phyloP scores from a whole-genome alignment of 2,113 vertebrate genomes.

The Todiramphus saurophagus region DNA sequence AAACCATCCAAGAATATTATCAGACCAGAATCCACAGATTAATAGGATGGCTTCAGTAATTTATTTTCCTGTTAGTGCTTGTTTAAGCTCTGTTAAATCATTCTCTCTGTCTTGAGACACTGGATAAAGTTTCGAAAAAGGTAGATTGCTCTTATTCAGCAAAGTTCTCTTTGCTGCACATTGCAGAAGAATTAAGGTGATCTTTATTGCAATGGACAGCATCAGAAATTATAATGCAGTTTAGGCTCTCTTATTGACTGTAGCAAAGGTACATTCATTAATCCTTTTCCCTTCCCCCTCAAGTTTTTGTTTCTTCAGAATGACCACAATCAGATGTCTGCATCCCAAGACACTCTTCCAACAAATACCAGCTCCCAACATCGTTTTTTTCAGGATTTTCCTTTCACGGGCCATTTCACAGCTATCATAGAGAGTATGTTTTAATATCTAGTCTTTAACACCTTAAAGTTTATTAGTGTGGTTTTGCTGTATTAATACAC shows the following conservation, averaged over 20 bases:
- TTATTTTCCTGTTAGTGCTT: neutral
- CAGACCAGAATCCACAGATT: neutral
- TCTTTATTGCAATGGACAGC: neutral
- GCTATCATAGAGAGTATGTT: neutral
- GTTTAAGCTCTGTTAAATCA: neutral
- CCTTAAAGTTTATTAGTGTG: neutral
- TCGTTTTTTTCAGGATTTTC: neutral
- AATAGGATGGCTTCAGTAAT: neutral
- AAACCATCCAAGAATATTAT: neutral
- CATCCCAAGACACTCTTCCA: neutral
- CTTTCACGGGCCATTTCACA: neutral
- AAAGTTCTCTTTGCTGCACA: neutral
- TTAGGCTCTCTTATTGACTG: neutral
- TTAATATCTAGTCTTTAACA: neutral
- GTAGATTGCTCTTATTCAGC: neutral
- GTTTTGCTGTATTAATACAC: neutral
- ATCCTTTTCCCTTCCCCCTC: neutral
- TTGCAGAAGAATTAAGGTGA: neutral
- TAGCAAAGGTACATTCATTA: neutral
- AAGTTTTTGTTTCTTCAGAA: neutral
- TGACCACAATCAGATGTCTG: neutral
- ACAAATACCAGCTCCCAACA: neutral
- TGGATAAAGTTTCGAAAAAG: neutral
- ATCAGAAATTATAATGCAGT: neutral
- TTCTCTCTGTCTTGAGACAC: neutral